phyloP scores from a whole-genome alignment of 2,888 invertebrate species.

The Drosophila pseudotakahashii region DNA sequence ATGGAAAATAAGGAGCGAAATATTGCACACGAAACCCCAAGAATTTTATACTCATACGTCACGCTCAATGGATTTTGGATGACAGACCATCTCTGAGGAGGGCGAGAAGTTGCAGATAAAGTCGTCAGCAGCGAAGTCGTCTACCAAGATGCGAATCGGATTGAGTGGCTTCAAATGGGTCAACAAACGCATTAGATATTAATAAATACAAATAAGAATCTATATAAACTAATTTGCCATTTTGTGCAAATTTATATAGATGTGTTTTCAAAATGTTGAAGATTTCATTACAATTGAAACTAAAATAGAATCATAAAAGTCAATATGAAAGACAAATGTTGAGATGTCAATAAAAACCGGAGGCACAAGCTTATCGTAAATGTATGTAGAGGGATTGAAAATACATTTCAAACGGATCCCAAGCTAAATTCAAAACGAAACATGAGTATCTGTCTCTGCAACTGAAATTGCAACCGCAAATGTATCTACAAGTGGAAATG shows the following conservation, averaged over 20 bases:
- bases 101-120: not conserved
- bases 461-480: constrained; percentile 9
- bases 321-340: not conserved
- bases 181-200: constrained; percentile 2
- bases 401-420: constrained; percentile 22
- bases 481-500: constrained; percentile 11
- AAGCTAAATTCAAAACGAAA: not conserved
- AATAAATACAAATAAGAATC: too few species aligned
- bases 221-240: too few species aligned
- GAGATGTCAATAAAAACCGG: not conserved
- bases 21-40: constrained; percentile 8
- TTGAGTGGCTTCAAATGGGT: constrained; percentile 10
- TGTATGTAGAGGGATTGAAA: constrained; percentile 13
- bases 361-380: constrained; percentile 8
- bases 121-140: constrained; percentile 3
- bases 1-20: constrained; percentile 2
- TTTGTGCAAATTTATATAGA: too few species aligned
- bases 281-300: too few species aligned
- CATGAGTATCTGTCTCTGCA: constrained; percentile 15
- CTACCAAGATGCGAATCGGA: constrained; percentile 2
- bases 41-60: constrained; percentile 51
- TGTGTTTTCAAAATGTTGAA: too few species aligned
- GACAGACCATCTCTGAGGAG: constrained; percentile 31
- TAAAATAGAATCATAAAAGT: too few species aligned
- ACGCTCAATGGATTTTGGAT: constrained; percentile 54